Base-by-base conservation (phyloP, 2,113 vertebrate species). In the Otus sunia region DNA sequence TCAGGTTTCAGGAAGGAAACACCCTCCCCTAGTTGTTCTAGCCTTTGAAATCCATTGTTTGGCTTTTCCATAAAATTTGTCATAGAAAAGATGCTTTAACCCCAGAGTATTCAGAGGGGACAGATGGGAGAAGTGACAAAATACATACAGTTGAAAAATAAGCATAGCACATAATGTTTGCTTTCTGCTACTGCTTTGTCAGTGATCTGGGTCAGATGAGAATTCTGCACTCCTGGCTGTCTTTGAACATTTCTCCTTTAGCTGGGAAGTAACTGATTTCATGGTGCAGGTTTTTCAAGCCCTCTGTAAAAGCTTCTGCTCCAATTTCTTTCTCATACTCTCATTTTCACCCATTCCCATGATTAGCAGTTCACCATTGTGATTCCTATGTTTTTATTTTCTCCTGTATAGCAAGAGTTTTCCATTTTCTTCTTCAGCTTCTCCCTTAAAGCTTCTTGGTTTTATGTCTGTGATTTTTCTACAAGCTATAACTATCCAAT, bases 201-300 rank as follows among this genome's bases (percentile, higher is more conserved):
- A 74, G 63, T 58, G 69, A 77, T 45, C 60, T 64, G 19, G 66
- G 45, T 27, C 25, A 3, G 37, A 60, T 53, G 59, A 81, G 68
- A 89, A 22, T 81, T 80, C 68, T 78, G 32, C 55, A 49, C 34
- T 92, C 56, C 30, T 58, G 62, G 29, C 60, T 88, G 32, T 50
- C 49, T 92, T 93, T 68, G 67, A 96, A 29, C 26, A 26, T 10
- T 64, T 77, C 43, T 64, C 52, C 73, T 80, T 81, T 66, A 77
- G 30, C 27, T 86, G 43, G 25, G 55, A 90, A 87, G 83, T 59
- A 94, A 90, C 58, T 96, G 74, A 81, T 85, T 92, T 94, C 68
- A 59, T 50, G 90, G 49, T 18, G 43, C 49, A 53, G 20, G 6
- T 63, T 62, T 94, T 93, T 81, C 71, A 86, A 78, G 26, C 69